A percentile compares a stretch with the other conserved stretches of the same genome.
These are phyloP conservation scores for Drosophila diplacantha DNA, from an alignment of 2,888 invertebrate species.

Conservation along the genomic window DNA sequence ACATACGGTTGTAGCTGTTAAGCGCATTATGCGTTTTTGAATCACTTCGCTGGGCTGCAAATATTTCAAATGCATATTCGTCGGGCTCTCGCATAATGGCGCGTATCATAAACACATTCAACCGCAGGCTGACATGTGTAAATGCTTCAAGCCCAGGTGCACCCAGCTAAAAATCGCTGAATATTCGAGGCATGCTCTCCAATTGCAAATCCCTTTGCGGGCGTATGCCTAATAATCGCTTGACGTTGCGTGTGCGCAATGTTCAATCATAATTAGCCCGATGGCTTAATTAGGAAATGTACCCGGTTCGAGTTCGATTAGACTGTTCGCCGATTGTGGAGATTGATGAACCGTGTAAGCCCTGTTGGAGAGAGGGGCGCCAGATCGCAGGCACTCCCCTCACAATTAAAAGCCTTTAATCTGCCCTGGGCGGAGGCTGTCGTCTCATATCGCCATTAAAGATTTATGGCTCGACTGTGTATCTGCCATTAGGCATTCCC, in stretches of 20 bases:
- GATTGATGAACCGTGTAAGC: constrained; percentile 19
- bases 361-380: not conserved
- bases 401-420: constrained; percentile 19
- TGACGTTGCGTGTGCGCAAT: constrained; percentile 1
- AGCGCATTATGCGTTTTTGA: constrained; percentile 20
- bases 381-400: not conserved
- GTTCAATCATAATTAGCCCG: constrained; percentile 10
- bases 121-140: constrained; percentile 55
- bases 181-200: constrained; percentile 4
- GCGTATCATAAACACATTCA: constrained; percentile 49
- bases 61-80: constrained; percentile 30
- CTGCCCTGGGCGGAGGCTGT: not conserved
- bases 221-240: constrained; percentile 4
- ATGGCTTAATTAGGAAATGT: constrained; percentile 25
- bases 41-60: constrained; percentile 3
- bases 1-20: not conserved
- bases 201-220: constrained; percentile 14
- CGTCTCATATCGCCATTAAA: constrained; percentile 19
- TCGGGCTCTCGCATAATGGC: constrained; percentile 2
- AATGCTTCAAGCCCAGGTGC: constrained; percentile 36
- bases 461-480: constrained; percentile 26
- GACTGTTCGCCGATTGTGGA: not conserved
- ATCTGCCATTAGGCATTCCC: constrained; percentile 35
- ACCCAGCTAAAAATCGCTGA: constrained; percentile 6
- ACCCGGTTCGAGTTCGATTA: not conserved